A percentile compares a stretch with the other conserved stretches of the same genome.
Evolutionary conservation across 2,113 vertebrate species (phyloP).

Genomic region (Rhea americana): DNA sequence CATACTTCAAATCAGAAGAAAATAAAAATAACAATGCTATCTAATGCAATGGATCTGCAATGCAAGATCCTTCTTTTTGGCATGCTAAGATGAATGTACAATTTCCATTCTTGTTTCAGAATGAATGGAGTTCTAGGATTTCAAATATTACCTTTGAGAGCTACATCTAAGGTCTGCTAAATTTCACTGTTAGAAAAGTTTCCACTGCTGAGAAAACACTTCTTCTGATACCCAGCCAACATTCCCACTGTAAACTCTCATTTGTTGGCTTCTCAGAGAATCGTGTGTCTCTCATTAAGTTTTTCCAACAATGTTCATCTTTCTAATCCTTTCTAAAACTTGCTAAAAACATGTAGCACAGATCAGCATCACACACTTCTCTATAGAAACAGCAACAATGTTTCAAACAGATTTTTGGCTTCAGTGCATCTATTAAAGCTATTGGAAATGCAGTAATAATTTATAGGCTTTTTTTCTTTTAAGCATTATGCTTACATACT

Average conservation of each 20-base stretch:
- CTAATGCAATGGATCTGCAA: neutral
- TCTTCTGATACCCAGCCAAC: neutral
- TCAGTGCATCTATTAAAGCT: neutral
- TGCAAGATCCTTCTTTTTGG: neutral
- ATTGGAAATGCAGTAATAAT: constrained; percentile 24
- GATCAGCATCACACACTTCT: constrained; percentile 16
- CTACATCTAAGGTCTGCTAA: neutral
- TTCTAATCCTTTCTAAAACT: neutral
- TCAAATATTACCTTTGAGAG: neutral
- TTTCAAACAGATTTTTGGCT: constrained; percentile 31
- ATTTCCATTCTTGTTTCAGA: neutral
- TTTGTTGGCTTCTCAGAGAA: constrained; percentile 24
- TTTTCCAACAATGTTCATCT: constrained; percentile 14
- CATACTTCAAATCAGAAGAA: neutral
- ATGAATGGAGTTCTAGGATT: neutral
- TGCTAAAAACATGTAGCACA: neutral
- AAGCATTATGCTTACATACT: neutral
- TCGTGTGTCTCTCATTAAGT: constrained; percentile 44
- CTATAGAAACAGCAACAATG: constrained; percentile 53
- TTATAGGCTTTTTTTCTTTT: neutral
- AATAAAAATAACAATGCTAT: neutral
- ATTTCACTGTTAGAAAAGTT: neutral
- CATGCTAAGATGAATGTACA: neutral
- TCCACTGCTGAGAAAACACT: neutral
- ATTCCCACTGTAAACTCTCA: neutral